A percentile compares a stretch with the other conserved stretches of the same genome.
These are phyloP conservation scores for Tupiocoris notatus DNA, from an alignment of 2,888 invertebrate species.

Conservation along the genomic window DNA sequence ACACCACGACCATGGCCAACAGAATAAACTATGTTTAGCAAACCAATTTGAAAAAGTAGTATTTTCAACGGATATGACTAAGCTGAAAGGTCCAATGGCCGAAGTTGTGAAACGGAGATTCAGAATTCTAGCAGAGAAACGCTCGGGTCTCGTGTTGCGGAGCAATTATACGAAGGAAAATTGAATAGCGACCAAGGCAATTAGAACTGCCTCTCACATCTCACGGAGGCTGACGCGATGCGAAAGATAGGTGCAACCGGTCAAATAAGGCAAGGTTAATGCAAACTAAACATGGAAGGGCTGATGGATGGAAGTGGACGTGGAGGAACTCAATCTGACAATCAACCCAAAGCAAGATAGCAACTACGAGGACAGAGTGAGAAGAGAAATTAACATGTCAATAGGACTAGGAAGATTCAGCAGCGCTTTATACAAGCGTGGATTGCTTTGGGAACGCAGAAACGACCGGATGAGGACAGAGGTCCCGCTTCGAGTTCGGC, in stretches of 20 bases:
- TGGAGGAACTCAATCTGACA: no score
- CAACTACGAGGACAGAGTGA: neutral
- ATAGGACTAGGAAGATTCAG: neutral
- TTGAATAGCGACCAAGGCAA: neutral
- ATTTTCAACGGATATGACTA: no score
- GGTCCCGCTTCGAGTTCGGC: no score
- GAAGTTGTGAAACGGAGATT: no score
- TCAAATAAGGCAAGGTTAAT: no score
- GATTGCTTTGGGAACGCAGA: neutral
- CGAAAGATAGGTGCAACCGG: no score
- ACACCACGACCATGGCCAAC: no score
- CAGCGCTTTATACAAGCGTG: neutral
- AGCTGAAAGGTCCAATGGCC: no score
- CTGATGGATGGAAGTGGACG: neutral
- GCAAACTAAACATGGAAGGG: no score
- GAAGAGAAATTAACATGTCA: neutral
- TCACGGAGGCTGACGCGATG: no score
- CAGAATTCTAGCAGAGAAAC: neutral
- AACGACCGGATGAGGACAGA: neutral
- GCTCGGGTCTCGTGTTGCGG: neutral
- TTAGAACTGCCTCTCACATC: neutral
- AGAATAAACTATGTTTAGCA: no score
- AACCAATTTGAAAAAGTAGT: no score
- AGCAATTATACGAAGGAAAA: neutral
- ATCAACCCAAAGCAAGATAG: neutral